These are phyloP conservation scores for Virgularia gustaviana DNA, from an alignment of 92 coral and sea anemone genomes.

Conservation along the genomic window DNA sequence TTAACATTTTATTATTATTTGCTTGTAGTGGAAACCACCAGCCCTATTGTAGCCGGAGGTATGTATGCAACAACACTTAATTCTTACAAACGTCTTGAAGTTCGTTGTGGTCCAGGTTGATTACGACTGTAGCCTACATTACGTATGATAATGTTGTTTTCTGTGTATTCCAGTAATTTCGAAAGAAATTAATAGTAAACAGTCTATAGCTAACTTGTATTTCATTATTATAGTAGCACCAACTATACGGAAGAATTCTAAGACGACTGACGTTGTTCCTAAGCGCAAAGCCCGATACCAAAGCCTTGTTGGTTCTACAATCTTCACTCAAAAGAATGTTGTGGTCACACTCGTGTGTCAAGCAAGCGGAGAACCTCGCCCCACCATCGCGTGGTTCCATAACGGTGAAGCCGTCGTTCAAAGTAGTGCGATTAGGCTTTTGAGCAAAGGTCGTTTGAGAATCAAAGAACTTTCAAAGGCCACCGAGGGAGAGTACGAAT, in stretches of 20 bases:
- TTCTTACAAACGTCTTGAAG: too few relatives aligned
- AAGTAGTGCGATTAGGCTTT: not conserved
- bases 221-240: not conserved
- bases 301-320: slow-evolving; percentile 22
- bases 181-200: too few relatives aligned
- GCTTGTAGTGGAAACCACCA: too few relatives aligned
- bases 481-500: slow-evolving; percentile 13
- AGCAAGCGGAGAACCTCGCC: slow-evolving; percentile 18
- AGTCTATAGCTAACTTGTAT: too few relatives aligned
- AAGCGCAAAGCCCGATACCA: slow-evolving; percentile 6
- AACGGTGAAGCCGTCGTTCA: slow-evolving; percentile 7
- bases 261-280: slow-evolving; percentile 20
- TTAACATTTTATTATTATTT: too few relatives aligned
- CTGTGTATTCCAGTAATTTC: too few relatives aligned
- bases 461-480: slow-evolving; percentile 11
- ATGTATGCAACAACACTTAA: too few relatives aligned
- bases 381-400: not conserved
- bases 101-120: too few relatives aligned
- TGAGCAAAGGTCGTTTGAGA: slow-evolving; percentile 13
- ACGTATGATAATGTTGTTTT: too few relatives aligned
- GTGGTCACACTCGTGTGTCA: slow-evolving; percentile 16
- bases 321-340: not conserved
- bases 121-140: too few relatives aligned
- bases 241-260: slow-evolving; percentile 26
- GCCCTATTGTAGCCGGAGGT: too few relatives aligned